A percentile compares a stretch with the other conserved stretches of the same genome.
Evolutionary conservation across 2,113 vertebrate species (phyloP).

Genomic region (Zosterops pallidus): DNA sequence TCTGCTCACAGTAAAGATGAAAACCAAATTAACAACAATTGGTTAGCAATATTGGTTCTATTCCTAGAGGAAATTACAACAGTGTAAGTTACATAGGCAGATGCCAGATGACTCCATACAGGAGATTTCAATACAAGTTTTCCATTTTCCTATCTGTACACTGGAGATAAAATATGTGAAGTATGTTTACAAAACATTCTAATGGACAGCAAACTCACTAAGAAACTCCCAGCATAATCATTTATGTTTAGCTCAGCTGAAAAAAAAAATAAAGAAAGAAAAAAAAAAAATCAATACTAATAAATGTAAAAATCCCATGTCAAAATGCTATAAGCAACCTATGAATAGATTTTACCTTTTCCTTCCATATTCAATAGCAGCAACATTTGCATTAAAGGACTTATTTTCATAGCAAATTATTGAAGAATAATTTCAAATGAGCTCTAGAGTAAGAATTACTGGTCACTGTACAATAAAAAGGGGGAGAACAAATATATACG

Average conservation of each 20-base stretch:
- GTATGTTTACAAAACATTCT: neutral
- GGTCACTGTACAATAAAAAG: neutral
- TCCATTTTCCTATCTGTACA: neutral
- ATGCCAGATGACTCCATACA: neutral
- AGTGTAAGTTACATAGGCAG: neutral
- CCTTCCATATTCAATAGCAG: neutral
- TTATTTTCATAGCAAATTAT: neutral
- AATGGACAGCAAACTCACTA: neutral
- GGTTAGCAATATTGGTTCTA: constrained; percentile 1
- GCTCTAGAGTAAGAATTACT: neutral
- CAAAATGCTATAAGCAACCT: neutral
- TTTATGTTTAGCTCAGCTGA: neutral
- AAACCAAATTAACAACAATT: constrained; percentile 43
- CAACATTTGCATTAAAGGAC: neutral
- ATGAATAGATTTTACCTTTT: neutral
- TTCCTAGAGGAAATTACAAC: constrained; percentile 35
- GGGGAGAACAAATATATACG: neutral
- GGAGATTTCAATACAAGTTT: neutral
- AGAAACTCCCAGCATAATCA: neutral
- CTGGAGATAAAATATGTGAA: neutral
- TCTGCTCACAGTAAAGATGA: neutral
- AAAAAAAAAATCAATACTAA: neutral
- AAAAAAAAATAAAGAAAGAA: neutral
- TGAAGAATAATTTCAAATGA: neutral
- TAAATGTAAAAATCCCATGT: neutral